A percentile compares a stretch with the other conserved stretches of the same genome.
Evolutionary conservation across 2,113 vertebrate genomes (phyloP).

Genomic region (Anthoscopus minutus): DNA sequence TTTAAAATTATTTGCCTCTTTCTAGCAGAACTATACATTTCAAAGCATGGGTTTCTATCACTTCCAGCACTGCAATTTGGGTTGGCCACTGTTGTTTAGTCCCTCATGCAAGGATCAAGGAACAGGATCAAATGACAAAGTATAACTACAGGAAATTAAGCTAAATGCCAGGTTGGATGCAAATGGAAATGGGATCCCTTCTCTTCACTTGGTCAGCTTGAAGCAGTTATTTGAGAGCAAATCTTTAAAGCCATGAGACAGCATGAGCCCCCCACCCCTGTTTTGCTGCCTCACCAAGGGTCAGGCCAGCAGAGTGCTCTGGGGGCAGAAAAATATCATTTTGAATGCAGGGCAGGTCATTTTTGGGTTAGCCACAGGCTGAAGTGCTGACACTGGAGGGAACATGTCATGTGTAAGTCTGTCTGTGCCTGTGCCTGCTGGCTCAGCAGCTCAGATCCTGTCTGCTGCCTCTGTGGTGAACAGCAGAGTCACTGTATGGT

Average conservation of each 20-base stretch:
- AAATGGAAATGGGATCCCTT: background rate
- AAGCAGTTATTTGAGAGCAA: background rate
- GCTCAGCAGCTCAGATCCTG: background rate
- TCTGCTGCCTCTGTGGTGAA: background rate
- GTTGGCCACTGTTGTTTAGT: background rate
- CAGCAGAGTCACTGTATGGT: background rate
- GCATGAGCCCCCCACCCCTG: accelerated
- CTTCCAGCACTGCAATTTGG: background rate
- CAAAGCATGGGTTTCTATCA: background rate
- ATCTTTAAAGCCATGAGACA: background rate
- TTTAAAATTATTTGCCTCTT: background rate
- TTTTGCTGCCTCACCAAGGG: background rate
- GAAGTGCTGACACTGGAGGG: background rate
- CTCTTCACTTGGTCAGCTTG: background rate
- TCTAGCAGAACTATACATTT: background rate
- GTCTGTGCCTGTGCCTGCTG: background rate
- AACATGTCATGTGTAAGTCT: accelerated
- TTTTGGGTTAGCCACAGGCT: background rate
- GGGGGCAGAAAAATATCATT: background rate
- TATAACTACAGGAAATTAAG: background rate
- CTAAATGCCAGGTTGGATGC: background rate
- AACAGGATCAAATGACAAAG: background rate
- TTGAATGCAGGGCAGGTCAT: background rate
- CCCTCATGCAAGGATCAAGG: background rate
- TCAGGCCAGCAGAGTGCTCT: background rate